Evolutionary conservation across 1,140 invertebrate species (phyloP).

Genomic region (Neodiprion lecontei): DNA sequence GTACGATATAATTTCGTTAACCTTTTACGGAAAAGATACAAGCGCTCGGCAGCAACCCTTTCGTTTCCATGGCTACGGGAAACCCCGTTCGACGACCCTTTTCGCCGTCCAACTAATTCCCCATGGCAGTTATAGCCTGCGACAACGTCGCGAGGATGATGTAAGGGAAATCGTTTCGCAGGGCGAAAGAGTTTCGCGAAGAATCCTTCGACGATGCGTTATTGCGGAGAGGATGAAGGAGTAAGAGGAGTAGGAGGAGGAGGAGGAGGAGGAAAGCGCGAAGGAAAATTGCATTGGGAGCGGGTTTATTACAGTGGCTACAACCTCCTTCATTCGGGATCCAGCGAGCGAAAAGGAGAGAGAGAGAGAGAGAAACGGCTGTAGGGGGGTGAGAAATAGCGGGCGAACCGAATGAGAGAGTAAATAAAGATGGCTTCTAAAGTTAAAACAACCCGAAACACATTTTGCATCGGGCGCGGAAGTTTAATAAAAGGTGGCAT

Average conservation of each 20-base stretch:
- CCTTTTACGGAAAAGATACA: conserved; percentile 29
- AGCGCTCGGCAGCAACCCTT: conserved; percentile 35
- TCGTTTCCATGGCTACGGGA: conserved; percentile 37
- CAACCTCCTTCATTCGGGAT: neutral
- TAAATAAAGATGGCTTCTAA: conserved; percentile 27
- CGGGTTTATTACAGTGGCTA: neutral
- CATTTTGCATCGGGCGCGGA: conserved; percentile 31
- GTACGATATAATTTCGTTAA: conserved; percentile 37
- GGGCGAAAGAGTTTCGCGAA: no score
- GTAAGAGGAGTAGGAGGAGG: conserved; percentile 23
- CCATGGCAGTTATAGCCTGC: neutral
- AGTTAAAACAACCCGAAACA: conserved; percentile 27
- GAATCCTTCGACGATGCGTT: no score
- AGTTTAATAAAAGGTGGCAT: conserved; percentile 34
- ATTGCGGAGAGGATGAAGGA: conserved; percentile 22
- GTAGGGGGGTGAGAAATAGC: neutral
- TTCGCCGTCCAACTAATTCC: neutral
- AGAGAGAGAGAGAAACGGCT: neutral
- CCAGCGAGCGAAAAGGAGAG: neutral
- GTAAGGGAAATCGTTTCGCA: conserved; percentile 32
- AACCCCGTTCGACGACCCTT: conserved; percentile 12
- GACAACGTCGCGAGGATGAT: conserved; percentile 20
- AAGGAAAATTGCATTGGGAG: neutral
- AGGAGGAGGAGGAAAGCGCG: conserved; percentile 35
- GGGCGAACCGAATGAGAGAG: conserved; percentile 9